These are phyloP conservation scores for Morone saxatilis DNA, from an alignment of 2,113 vertebrate species.

Conservation along the genomic window DNA sequence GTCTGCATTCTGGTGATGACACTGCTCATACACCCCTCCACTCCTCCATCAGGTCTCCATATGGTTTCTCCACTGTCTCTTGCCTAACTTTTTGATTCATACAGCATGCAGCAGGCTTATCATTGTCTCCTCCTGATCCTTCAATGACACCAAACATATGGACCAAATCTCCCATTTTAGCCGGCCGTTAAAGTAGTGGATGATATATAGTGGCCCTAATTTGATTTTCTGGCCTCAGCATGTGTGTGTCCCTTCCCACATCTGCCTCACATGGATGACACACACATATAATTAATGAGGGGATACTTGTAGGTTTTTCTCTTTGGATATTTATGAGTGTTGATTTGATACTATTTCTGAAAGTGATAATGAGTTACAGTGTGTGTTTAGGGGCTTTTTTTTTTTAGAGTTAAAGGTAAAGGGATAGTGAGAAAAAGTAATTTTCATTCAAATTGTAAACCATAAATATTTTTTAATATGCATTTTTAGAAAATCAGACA, in stretches of 20 bases:
- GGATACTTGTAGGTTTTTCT: constrained; percentile 25
- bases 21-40: constrained; percentile 46
- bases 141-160: constrained; percentile 83
- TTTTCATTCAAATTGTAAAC: constrained; percentile 22
- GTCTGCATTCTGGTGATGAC: constrained; percentile 68
- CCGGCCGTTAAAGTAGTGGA: constrained; percentile 67
- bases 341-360: constrained; percentile 39
- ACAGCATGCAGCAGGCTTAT: constrained; percentile 60
- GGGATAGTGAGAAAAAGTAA: background rate
- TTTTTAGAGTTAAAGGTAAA: constrained; percentile 6
- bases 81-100: constrained; percentile 70
- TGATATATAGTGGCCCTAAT: constrained; percentile 80
- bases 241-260: constrained; percentile 72
- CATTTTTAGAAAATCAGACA: constrained; percentile 27
- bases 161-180: constrained; percentile 75
- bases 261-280: constrained; percentile 60
- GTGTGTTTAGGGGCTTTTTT: constrained; percentile 13
- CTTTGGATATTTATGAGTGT: constrained; percentile 40
- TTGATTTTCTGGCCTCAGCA: constrained; percentile 79
- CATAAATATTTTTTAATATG: constrained; percentile 7
- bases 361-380: constrained; percentile 23
- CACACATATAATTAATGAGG: constrained; percentile 55
- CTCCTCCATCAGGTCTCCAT: constrained; percentile 67
- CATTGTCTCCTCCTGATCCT: constrained; percentile 67
- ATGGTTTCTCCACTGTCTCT: constrained; percentile 57